Conservation (phyloP, 1,140 invertebrate genomes). For the Procambarus virginalis region DNA sequence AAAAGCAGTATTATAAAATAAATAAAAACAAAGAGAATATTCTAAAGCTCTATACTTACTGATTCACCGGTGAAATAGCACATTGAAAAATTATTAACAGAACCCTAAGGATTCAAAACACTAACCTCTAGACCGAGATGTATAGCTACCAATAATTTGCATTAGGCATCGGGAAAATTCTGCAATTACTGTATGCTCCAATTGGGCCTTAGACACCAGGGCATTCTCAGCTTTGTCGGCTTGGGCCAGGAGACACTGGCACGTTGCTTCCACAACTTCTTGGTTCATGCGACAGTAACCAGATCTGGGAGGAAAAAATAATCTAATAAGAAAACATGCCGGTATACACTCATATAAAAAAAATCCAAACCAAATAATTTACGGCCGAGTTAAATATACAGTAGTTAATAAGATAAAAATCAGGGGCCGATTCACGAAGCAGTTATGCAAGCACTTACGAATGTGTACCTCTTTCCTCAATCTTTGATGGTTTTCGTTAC, state of each 20-base stretch:
- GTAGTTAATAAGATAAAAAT: no score
- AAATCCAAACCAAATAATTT: neutral
- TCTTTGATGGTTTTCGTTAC: no score
- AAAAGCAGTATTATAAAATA: no score
- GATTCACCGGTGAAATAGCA: neutral
- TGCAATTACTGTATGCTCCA: slow-evolving; percentile 91
- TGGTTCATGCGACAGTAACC: slow-evolving; percentile 69
- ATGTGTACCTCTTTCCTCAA: no score
- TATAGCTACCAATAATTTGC: slow-evolving; percentile 84
- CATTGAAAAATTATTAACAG: neutral
- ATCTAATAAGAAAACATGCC: no score
- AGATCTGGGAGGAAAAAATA: slow-evolving; percentile 24
- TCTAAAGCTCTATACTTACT: no score
- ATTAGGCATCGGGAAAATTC: slow-evolving; percentile 95
- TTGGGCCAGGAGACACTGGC: slow-evolving; percentile 94
- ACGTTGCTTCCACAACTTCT: slow-evolving; percentile 93
- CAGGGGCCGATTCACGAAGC: no score
- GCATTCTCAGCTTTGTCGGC: slow-evolving; percentile 87
- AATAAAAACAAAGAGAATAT: no score
- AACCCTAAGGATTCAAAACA: neutral
- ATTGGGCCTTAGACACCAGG: slow-evolving; percentile 81
- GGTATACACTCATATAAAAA: neutral
- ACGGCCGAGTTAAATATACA: no score
- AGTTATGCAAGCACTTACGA: no score
- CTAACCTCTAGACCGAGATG: slow-evolving; percentile 57